phyloP scores from a whole-genome alignment of 2,113 vertebrate genomes.

The Kryptolebias marmoratus region DNA sequence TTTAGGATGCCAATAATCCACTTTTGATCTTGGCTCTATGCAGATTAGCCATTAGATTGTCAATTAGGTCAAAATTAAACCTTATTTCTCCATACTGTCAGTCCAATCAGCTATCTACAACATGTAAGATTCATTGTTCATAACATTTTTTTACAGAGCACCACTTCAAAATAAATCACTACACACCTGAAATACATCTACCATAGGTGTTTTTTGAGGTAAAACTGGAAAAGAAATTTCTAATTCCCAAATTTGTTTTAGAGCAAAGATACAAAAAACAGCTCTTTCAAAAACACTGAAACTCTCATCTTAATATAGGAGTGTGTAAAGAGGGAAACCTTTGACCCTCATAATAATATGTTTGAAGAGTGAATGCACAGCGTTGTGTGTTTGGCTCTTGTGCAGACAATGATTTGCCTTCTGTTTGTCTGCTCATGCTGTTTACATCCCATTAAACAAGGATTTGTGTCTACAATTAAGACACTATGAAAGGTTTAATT shows the following conservation, averaged over 20 bases:
- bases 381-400: slow-evolving; percentile 56
- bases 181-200: too few species aligned
- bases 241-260: not conserved
- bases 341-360: slow-evolving; percentile 54
- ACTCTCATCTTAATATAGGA: slow-evolving; percentile 37
- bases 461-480: slow-evolving; percentile 51
- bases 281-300: slow-evolving; percentile 18
- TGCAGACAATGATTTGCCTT: slow-evolving; percentile 40
- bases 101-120: too few species aligned
- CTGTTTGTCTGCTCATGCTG: slow-evolving; percentile 46
- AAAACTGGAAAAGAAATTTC: slow-evolving; percentile 41
- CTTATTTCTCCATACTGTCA: too few species aligned
- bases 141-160: too few species aligned
- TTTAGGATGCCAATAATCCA: too few species aligned
- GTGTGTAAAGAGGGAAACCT: slow-evolving; percentile 49
- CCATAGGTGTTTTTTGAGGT: not conserved
- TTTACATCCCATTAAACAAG: slow-evolving; percentile 66
- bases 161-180: too few species aligned
- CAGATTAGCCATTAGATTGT: too few species aligned
- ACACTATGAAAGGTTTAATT: slow-evolving; percentile 1
- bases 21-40: too few species aligned
- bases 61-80: too few species aligned
- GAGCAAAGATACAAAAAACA: slow-evolving; percentile 1
- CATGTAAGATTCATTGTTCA: too few species aligned
- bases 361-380: slow-evolving; percentile 53